Evolutionary conservation across 1,140 invertebrate genomes (phyloP).

Genomic region (Aphis gossypii): DNA sequence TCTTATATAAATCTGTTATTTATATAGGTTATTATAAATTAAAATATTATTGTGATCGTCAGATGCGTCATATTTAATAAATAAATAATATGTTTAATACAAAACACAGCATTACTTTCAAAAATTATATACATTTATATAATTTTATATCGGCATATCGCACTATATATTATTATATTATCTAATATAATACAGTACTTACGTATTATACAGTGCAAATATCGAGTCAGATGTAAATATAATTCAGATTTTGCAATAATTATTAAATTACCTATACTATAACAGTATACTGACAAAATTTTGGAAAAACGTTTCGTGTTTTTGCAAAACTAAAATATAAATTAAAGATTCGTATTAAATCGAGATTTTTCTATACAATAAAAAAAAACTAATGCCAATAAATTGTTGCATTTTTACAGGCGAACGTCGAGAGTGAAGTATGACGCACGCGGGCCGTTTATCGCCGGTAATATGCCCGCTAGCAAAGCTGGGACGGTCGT

Average conservation of each 20-base stretch:
- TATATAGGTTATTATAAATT: no score
- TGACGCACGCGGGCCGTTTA: constrained; percentile 62
- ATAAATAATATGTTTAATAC: no score
- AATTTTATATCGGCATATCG: no score
- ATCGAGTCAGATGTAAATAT: neutral
- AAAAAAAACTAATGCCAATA: neutral
- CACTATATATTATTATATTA: no score
- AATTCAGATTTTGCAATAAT: neutral
- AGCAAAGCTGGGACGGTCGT: constrained; percentile 68
- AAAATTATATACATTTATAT: no score
- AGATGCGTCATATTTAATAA: no score
- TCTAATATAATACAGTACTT: neutral
- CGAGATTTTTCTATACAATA: neutral
- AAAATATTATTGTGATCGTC: no score
- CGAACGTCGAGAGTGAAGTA: neutral
- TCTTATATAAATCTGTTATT: no score
- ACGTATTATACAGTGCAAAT: neutral
- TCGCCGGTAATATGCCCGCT: constrained; percentile 68
- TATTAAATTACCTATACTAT: neutral
- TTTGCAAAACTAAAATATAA: neutral
- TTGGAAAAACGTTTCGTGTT: neutral
- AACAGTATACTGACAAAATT: neutral
- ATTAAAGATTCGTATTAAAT: neutral
- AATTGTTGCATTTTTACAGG: neutral
- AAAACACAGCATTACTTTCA: no score